Evolutionary conservation across 2,888 invertebrate species (phyloP).

Genomic region (Eupithecia centaureata): DNA sequence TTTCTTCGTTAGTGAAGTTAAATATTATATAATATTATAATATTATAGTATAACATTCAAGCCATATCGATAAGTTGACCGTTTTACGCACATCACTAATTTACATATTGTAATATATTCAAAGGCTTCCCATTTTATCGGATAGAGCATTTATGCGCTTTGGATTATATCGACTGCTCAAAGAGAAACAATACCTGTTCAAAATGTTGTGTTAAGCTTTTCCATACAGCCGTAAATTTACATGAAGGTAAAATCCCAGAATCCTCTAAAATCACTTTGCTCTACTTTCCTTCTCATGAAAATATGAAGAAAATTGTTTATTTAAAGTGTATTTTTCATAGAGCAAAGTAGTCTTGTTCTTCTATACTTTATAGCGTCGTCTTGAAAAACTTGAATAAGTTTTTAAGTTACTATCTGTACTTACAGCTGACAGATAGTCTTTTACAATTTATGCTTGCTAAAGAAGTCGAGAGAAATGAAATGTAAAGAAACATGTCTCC

Average conservation of each 20-base stretch:
- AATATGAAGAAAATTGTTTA: slow-evolving; percentile 31
- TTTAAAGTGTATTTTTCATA: slow-evolving; percentile 28
- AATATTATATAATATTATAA: too few species aligned
- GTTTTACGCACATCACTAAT: slow-evolving; percentile 10
- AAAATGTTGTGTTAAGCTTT: neutral
- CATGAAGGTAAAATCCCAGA: slow-evolving; percentile 17
- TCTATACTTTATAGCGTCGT: slow-evolving; percentile 20
- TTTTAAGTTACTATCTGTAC: slow-evolving; percentile 24
- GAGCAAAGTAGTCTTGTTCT: slow-evolving; percentile 25
- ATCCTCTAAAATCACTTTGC: slow-evolving; percentile 26
- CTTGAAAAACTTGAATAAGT: slow-evolving; percentile 24
- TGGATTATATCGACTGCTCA: slow-evolving; percentile 4
- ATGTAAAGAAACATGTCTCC: neutral
- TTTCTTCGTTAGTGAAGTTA: too few species aligned
- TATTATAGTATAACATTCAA: neutral
- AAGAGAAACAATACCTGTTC: neutral
- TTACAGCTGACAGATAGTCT: slow-evolving; percentile 15
- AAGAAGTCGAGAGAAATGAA: neutral
- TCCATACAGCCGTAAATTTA: slow-evolving; percentile 10
- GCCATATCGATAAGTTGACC: slow-evolving; percentile 4
- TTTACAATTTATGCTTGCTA: slow-evolving; percentile 2
- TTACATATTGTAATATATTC: slow-evolving; percentile 12
- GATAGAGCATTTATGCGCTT: slow-evolving; percentile 2
- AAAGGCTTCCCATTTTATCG: slow-evolving; percentile 9
- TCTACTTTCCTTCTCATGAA: slow-evolving; percentile 20